A percentile compares a stretch with the other conserved stretches of the same genome.
phyloP scores from a whole-genome alignment of 2,797 vertebrate species.

The Odontamblyopus rebecca region DNA sequence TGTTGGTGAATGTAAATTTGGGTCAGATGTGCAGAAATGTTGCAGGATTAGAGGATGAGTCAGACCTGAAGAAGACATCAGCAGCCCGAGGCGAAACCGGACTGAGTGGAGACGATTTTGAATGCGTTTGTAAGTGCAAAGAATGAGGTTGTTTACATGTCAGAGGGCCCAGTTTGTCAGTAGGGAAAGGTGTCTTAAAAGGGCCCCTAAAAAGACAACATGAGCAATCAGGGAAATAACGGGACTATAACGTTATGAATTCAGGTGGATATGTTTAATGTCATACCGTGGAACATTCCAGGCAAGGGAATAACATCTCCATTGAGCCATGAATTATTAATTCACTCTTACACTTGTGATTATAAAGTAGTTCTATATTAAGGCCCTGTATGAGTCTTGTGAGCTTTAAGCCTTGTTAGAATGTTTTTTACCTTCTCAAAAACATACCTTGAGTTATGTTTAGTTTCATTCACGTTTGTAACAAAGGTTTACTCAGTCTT shows the following conservation, averaged over 20 bases:
- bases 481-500: no score
- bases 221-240: neutral
- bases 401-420: no score
- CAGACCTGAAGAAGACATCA: slow-evolving; percentile 20
- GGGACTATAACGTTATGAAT: neutral
- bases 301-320: no score
- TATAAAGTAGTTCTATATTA: no score
- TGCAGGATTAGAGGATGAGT: slow-evolving; percentile 18
- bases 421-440: no score
- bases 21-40: slow-evolving; percentile 12
- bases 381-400: no score
- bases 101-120: slow-evolving; percentile 13
- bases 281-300: no score
- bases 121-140: neutral
- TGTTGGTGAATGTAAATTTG: neutral
- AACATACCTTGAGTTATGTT: no score
- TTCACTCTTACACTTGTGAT: neutral
- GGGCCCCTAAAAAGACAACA: neutral
- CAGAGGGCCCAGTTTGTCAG: slow-evolving; percentile 26
- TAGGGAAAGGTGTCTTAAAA: slow-evolving; percentile 6
- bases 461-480: no score
- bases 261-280: neutral
- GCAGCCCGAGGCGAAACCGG: slow-evolving; percentile 21
- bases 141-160: slow-evolving; percentile 28
- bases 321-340: neutral